A percentile compares a stretch with the other conserved stretches of the same genome.
Evolutionary conservation across 2,113 vertebrate genomes (phyloP).

Genomic region (cattle (Bos taurus)): DNA sequence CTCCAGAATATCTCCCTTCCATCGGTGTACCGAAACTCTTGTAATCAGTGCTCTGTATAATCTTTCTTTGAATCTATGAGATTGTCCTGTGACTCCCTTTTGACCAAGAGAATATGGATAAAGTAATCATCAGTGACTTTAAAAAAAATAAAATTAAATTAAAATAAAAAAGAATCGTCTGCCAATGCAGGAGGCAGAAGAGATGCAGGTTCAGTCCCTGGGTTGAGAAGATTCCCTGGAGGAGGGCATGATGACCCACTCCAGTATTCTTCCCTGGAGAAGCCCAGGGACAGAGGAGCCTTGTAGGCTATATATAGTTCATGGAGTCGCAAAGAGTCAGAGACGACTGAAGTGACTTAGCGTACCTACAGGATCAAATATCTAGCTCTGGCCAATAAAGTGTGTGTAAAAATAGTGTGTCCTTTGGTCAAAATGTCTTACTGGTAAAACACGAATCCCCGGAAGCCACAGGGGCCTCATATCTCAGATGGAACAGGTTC

Average conservation of each 20-base stretch:
- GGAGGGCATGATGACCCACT: neutral
- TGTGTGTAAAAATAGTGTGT: no score
- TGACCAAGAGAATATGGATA: neutral
- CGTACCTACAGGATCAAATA: neutral
- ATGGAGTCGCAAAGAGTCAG: neutral
- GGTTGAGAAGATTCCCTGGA: neutral
- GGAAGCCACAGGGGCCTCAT: neutral
- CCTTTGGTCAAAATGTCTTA: no score
- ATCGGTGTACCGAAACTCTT: neutral
- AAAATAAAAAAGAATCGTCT: neutral
- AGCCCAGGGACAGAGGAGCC: neutral
- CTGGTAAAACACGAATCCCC: neutral
- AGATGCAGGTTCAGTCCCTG: neutral
- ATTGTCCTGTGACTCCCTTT: neutral
- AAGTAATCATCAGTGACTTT: neutral
- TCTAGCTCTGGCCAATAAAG: neutral
- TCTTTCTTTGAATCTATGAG: neutral
- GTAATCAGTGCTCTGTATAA: neutral
- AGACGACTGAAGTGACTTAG: neutral
- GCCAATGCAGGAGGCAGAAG: neutral
- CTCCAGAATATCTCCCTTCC: neutral
- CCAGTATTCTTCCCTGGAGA: neutral
- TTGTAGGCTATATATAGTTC: fast-evolving
- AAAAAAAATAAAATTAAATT: no score
- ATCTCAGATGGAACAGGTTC: neutral